These are phyloP conservation scores for Sylvilagus bachmani DNA, from an alignment of 2,113 vertebrate genomes.

Conservation along the genomic window DNA sequence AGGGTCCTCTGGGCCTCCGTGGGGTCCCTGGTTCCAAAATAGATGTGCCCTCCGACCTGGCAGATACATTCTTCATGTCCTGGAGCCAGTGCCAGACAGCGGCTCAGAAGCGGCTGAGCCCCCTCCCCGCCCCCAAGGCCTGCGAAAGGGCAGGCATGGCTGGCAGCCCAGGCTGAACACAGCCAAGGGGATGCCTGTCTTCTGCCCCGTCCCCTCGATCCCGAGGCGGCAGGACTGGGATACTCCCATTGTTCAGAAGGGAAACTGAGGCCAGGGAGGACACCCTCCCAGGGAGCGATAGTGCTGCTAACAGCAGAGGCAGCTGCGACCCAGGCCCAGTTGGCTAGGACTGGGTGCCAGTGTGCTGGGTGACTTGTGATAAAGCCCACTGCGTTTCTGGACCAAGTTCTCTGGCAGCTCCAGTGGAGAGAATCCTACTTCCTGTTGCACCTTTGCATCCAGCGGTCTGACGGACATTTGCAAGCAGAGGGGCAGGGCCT, in stretches of 20 bases:
- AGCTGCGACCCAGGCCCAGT: too few species aligned
- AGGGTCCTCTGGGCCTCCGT: conserved; percentile 61
- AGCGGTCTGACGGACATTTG: background rate
- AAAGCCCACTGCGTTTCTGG: background rate
- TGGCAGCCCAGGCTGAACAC: background rate
- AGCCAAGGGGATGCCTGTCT: background rate
- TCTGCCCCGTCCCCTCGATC: background rate
- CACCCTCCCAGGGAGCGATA: background rate
- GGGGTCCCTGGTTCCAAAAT: conserved; percentile 75
- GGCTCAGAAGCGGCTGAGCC: background rate
- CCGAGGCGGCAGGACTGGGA: background rate
- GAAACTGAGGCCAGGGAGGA: background rate
- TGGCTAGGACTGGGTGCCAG: background rate
- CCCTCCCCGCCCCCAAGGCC: background rate
- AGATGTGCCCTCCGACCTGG: conserved; percentile 66
- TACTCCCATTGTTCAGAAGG: background rate
- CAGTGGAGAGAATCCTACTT: background rate
- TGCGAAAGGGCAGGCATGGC: background rate
- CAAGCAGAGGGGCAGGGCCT: background rate
- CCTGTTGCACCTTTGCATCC: background rate
- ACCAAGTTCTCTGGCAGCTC: background rate
- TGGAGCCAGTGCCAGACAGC: background rate
- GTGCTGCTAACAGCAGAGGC: background rate
- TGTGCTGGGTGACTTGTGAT: background rate
- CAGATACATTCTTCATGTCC: conserved; percentile 47